phyloP scores from a whole-genome alignment of 2,888 invertebrate genomes.

The Hemistola chrysoprasaria region DNA sequence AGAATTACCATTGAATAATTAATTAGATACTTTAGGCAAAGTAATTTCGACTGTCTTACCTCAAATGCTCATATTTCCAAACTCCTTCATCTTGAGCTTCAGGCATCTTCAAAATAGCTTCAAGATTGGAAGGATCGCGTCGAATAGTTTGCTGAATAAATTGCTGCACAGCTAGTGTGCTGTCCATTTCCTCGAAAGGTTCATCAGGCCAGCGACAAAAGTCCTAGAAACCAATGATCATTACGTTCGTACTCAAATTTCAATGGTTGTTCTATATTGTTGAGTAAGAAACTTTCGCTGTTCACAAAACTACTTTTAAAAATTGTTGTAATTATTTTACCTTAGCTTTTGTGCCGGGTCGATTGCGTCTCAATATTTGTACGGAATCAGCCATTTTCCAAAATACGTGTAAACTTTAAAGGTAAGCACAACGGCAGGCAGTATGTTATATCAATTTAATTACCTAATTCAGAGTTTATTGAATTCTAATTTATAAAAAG shows the following conservation, averaged over 20 bases:
- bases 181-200: slow-evolving; percentile 99
- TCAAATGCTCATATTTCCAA: slow-evolving; percentile 99
- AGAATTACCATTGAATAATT: too few relatives aligned
- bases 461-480: too few relatives aligned
- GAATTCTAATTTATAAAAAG: too few relatives aligned
- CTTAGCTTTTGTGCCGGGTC: slow-evolving; percentile 95
- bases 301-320: too few relatives aligned
- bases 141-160: slow-evolving; percentile 99
- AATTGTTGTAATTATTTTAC: slow-evolving; percentile 59
- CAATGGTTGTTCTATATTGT: too few relatives aligned
- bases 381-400: slow-evolving; percentile 90
- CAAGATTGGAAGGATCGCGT: slow-evolving; percentile 95
- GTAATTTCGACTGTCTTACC: slow-evolving; percentile 71
- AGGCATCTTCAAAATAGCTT: slow-evolving; percentile 96
- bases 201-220: slow-evolving; percentile 99
- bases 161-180: slow-evolving; percentile 98
- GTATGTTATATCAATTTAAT: too few relatives aligned
- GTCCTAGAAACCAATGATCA: slow-evolving; percentile 84
- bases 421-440: too few relatives aligned
- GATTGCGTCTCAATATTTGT: slow-evolving; percentile 92
- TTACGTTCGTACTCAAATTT: too few relatives aligned
- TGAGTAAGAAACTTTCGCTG: too few relatives aligned
- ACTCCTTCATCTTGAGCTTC: slow-evolving; percentile 99
- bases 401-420: too few relatives aligned
- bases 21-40: too few relatives aligned